These are phyloP conservation scores for Leptinotarsa haldemani DNA, from an alignment of 2,888 invertebrate species.

Conservation along the genomic window DNA sequence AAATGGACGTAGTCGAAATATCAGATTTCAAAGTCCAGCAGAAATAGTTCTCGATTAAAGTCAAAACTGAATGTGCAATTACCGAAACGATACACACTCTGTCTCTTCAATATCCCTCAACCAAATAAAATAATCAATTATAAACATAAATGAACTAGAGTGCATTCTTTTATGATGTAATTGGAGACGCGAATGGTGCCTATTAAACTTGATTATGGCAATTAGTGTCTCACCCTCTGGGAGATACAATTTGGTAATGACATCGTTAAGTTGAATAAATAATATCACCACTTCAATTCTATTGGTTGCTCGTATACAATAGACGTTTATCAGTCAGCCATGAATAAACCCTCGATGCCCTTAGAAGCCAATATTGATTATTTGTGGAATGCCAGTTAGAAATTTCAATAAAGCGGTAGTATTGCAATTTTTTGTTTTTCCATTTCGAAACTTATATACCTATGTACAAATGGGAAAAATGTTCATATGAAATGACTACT, in stretches of 20 bases:
- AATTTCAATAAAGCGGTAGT: not conserved
- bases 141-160: not conserved
- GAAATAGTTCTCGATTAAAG: too few relatives aligned
- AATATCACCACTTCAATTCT: conserved; percentile 11
- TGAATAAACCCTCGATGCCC: not conserved
- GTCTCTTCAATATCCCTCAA: not conserved
- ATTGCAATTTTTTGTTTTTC: too few relatives aligned
- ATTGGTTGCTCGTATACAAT: not conserved
- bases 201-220: conserved; percentile 37
- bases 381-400: not conserved
- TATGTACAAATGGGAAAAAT: too few relatives aligned
- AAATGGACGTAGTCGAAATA: too few relatives aligned
- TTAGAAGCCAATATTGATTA: not conserved
- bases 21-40: too few relatives aligned
- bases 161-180: not conserved
- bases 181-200: conserved; percentile 25
- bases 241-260: conserved; percentile 40
- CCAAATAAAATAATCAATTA: not conserved
- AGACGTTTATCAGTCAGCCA: not conserved
- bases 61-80: too few relatives aligned
- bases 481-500: too few relatives aligned
- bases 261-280: conserved; percentile 35
- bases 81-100: not conserved
- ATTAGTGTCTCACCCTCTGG: conserved; percentile 31
- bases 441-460: too few relatives aligned